These are phyloP conservation scores for Cataglyphis rosenhaueri DNA, from an alignment of 2,888 invertebrate genomes.

Conservation along the genomic window DNA sequence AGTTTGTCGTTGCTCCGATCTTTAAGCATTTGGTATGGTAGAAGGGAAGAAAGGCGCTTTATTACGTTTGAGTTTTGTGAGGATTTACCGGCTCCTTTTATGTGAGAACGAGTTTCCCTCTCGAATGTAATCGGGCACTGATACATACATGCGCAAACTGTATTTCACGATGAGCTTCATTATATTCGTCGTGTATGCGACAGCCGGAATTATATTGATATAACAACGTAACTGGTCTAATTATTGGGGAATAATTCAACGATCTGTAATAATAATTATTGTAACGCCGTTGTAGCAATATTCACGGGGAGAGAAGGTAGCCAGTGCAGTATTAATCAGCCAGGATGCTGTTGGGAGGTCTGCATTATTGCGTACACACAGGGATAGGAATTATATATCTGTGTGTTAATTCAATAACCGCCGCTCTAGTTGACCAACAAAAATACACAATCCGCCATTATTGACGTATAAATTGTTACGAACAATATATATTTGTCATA, in stretches of 20 bases:
- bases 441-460: conserved; percentile 49
- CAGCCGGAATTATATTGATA: conserved; percentile 58
- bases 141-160: conserved; percentile 22
- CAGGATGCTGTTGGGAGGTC: conserved; percentile 49
- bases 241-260: conserved; percentile 72
- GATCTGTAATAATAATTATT: conserved; percentile 66
- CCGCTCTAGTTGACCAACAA: conserved; percentile 51
- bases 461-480: conserved; percentile 12
- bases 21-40: conserved; percentile 1
- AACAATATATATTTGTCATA: not conserved
- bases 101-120: conserved; percentile 23
- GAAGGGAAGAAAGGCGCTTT: not conserved
- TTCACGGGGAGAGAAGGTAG: conserved; percentile 52
- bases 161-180: conserved; percentile 31
- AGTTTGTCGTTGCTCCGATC: conserved; percentile 11
- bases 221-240: conserved; percentile 63
- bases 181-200: conserved; percentile 47
- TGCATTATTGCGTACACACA: conserved; percentile 67
- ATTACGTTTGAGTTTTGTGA: conserved; percentile 15
- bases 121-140: conserved; percentile 32
- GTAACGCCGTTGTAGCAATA: conserved; percentile 70
- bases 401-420: conserved; percentile 62
- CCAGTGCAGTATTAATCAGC: conserved; percentile 69
- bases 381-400: conserved; percentile 63
- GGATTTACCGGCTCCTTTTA: not conserved